A percentile compares a stretch with the other conserved stretches of the same genome.
Conservation (phyloP, 2,888 invertebrate genomes). For the Sinohyriopsis cumingii region DNA sequence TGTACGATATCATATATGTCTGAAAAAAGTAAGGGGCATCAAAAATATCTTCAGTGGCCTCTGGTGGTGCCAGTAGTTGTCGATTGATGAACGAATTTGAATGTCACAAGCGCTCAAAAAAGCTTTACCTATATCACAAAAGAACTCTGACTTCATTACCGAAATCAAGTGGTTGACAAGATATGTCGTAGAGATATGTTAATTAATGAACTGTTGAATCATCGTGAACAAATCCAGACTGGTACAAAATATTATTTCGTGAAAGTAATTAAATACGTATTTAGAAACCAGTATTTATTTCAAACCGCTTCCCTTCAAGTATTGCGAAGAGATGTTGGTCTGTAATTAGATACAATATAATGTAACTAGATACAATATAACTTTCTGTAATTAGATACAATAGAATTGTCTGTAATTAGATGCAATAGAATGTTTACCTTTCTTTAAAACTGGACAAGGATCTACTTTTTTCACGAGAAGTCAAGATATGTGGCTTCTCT, state of each 20-base stretch:
- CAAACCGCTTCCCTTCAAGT: too few relatives aligned
- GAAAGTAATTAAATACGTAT: neutral
- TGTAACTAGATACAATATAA: too few relatives aligned
- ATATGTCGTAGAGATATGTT: neutral
- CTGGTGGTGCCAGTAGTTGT: conserved; percentile 1
- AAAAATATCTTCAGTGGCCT: neutral
- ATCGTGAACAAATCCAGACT: neutral
- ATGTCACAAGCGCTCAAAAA: conserved; percentile 4
- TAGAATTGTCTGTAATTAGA: too few relatives aligned
- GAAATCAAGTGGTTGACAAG: neutral
- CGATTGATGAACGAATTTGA: conserved; percentile 4
- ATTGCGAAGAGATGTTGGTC: too few relatives aligned
- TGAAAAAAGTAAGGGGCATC: neutral
- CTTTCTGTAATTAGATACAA: too few relatives aligned
- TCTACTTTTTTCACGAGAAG: too few relatives aligned
- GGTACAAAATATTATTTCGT: neutral
- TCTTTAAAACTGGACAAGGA: too few relatives aligned
- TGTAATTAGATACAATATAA: too few relatives aligned
- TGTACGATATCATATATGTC: conserved; percentile 12
- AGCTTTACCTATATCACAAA: neutral
- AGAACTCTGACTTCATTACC: neutral
- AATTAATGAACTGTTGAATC: neutral
- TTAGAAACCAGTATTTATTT: too few relatives aligned
- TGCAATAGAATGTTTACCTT: too few relatives aligned
- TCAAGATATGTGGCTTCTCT: too few relatives aligned